Conservation (phyloP, 35 echinoderm and acorn worm species). For the Ptychodera flava region DNA sequence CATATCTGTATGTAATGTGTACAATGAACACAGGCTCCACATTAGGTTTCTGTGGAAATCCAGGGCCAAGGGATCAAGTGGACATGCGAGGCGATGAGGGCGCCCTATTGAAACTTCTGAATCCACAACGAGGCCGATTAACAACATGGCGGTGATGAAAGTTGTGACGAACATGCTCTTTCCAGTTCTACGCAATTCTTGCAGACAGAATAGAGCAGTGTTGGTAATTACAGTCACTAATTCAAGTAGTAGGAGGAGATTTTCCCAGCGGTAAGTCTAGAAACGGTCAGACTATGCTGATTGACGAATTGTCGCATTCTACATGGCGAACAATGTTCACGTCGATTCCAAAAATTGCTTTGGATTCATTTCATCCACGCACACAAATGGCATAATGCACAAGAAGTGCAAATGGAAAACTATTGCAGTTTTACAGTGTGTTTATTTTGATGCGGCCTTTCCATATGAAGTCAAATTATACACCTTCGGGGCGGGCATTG, state of each 20-base stretch:
- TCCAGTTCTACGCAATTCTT: neutral
- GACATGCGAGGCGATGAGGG: too few relatives aligned
- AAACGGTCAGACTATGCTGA: neutral
- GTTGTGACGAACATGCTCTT: neutral
- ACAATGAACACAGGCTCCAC: too few relatives aligned
- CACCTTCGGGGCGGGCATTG: too few relatives aligned
- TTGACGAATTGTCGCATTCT: neutral
- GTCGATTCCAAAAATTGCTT: too few relatives aligned
- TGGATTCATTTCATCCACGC: neutral
- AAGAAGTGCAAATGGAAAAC: neutral
- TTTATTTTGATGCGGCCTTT: neutral
- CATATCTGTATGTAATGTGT: too few relatives aligned
- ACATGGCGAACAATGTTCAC: too few relatives aligned
- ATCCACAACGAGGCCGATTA: too few relatives aligned
- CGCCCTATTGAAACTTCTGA: too few relatives aligned
- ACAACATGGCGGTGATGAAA: too few relatives aligned
- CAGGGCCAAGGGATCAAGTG: too few relatives aligned
- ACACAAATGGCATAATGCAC: neutral
- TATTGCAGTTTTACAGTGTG: neutral
- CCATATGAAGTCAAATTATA: too few relatives aligned
- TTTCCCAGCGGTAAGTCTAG: neutral
- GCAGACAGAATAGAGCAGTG: neutral
- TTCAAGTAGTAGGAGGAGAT: neutral
- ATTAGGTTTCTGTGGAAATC: too few relatives aligned
- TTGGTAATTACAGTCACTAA: neutral